Percentiles rank a stretch among this genome's conserved stretches.
These are phyloP conservation scores for Argyrosomus regius DNA, from an alignment of 2,797 vertebrate genomes.

Conservation along the genomic window DNA sequence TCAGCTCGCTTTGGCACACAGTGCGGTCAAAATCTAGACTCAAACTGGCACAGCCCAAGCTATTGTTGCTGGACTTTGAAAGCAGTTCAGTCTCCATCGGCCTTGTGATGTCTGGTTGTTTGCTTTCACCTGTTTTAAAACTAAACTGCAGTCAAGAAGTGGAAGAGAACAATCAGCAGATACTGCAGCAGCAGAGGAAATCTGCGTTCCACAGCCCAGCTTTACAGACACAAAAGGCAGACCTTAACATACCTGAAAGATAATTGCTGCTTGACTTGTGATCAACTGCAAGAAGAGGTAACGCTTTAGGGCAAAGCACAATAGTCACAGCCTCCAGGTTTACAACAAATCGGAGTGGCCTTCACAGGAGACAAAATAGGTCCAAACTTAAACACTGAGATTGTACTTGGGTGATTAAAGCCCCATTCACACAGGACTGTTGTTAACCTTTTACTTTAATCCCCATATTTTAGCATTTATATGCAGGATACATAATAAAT, in stretches of 20 bases:
- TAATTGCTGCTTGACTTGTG: conserved; percentile 77
- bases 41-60: conserved; percentile 64
- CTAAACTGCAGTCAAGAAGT: conserved; percentile 68
- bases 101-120: conserved; percentile 37
- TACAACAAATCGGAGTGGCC: conserved; percentile 47
- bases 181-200: conserved; percentile 54
- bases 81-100: conserved; percentile 63
- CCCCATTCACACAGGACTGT: background rate
- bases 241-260: conserved; percentile 86
- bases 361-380: conserved; percentile 52
- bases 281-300: conserved; percentile 87
- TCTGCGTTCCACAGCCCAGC: conserved; percentile 68
- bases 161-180: conserved; percentile 64
- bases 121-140: conserved; percentile 42
- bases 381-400: conserved; percentile 37
- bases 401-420: background rate
- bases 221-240: conserved; percentile 59
- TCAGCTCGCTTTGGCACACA: background rate
- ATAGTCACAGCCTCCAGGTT: conserved; percentile 63
- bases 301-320: conserved; percentile 79
- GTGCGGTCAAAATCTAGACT: conserved; percentile 11
- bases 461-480: background rate
- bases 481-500: background rate
- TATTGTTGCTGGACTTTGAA: conserved; percentile 56
- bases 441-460: background rate